phyloP scores from a whole-genome alignment of 2,113 vertebrate species.

The Lepidiolamprologus cunningtoni region DNA sequence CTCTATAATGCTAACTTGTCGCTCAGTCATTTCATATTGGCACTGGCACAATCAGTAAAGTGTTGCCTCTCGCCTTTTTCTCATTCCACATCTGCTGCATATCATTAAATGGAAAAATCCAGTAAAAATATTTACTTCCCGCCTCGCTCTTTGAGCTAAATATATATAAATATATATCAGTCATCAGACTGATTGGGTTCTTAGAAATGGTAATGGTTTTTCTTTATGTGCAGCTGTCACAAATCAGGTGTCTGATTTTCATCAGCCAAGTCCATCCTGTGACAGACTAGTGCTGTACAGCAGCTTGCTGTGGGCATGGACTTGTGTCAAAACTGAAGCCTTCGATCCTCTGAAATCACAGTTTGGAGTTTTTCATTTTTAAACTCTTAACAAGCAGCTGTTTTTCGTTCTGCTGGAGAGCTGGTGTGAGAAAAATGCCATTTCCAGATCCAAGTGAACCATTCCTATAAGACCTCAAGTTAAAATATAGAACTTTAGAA shows the following conservation, averaged over 20 bases:
- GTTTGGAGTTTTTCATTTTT: not conserved
- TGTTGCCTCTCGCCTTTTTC: not conserved
- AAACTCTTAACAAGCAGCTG: not conserved
- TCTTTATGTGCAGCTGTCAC: slow-evolving; percentile 48
- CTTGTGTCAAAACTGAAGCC: not conserved
- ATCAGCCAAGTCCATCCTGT: slow-evolving; percentile 29
- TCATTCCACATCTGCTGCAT: slow-evolving; percentile 60
- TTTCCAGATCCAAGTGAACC: not conserved
- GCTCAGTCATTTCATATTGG: not conserved
- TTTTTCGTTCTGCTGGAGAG: not conserved
- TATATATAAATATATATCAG: not conserved
- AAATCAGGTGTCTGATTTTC: slow-evolving; percentile 46
- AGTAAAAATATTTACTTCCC: slow-evolving; percentile 50
- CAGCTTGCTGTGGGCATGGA: not conserved
- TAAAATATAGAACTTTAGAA: not conserved
- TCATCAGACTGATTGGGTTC: slow-evolving; percentile 14
- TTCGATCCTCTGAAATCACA: not conserved
- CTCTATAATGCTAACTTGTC: not conserved
- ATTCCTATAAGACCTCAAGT: not conserved
- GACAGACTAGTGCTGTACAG: slow-evolving; percentile 1
- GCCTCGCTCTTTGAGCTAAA: slow-evolving; percentile 44
- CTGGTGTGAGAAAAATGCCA: not conserved
- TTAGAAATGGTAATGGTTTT: not conserved
- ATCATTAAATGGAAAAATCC: slow-evolving; percentile 54
- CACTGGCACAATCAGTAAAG: not conserved